phyloP scores from a whole-genome alignment of 1,140 invertebrate species.

The Drosophila ironensis region DNA sequence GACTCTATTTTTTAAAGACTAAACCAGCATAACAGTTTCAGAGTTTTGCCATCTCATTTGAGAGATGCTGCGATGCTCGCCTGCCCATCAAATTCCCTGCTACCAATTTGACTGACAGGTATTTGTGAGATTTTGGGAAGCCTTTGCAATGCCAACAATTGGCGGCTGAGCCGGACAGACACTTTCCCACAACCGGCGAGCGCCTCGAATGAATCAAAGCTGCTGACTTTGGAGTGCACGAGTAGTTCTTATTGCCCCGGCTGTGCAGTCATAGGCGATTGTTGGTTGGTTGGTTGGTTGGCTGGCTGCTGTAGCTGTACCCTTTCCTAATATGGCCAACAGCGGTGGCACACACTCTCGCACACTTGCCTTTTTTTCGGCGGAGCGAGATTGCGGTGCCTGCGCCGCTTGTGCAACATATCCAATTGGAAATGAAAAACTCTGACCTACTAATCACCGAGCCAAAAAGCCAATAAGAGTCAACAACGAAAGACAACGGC shows the following conservation, averaged over 20 bases:
- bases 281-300: conserved; percentile 31
- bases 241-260: conserved; percentile 69
- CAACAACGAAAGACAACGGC: conserved; percentile 57
- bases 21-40: too few relatives aligned
- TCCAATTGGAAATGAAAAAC: conserved; percentile 80
- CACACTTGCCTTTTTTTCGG: conserved; percentile 39
- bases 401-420: conserved; percentile 68
- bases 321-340: conserved; percentile 73
- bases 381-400: conserved; percentile 44
- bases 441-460: conserved; percentile 79
- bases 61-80: too few relatives aligned
- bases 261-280: conserved; percentile 24
- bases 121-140: background rate
- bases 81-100: too few relatives aligned
- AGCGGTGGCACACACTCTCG: conserved; percentile 54
- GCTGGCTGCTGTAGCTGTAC: conserved; percentile 56
- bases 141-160: conserved; percentile 16
- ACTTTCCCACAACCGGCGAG: conserved; percentile 59
- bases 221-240: conserved; percentile 50
- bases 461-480: conserved; percentile 80
- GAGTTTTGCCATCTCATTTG: too few relatives aligned
- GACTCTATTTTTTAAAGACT: too few relatives aligned
- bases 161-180: conserved; percentile 25
- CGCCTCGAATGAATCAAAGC: conserved; percentile 60
- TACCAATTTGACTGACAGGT: background rate